These are phyloP conservation scores for Protomyctophum bolini DNA, from an alignment of 2,113 vertebrate genomes.

Conservation along the genomic window DNA sequence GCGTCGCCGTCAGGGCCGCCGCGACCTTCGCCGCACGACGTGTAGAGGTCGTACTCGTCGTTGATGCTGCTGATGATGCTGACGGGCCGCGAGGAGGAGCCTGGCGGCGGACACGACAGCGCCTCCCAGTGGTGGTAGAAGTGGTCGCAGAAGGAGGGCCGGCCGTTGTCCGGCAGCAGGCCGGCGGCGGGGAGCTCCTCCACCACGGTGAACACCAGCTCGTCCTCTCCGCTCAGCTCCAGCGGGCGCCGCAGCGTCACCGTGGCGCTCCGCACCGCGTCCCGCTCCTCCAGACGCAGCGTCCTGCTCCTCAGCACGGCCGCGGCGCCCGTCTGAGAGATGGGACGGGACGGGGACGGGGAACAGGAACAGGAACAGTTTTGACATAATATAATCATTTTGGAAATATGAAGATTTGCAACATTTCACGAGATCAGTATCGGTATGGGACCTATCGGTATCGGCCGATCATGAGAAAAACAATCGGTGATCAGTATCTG, in stretches of 20 bases:
- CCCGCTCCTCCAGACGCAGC: conserved; percentile 77
- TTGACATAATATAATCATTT: too few species aligned
- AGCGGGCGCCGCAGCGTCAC: conserved; percentile 91
- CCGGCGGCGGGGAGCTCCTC: conserved; percentile 87
- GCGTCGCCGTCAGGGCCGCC: conserved; percentile 72
- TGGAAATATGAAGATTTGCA: too few species aligned
- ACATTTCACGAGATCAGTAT: too few species aligned
- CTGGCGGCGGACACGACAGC: conserved; percentile 69
- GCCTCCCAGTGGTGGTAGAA: conserved; percentile 79
- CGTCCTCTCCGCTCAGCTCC: conserved; percentile 91
- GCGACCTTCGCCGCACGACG: conserved; percentile 68
- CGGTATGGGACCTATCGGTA: too few species aligned
- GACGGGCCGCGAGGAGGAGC: conserved; percentile 80
- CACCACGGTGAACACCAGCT: conserved; percentile 91
- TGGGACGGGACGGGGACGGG: too few species aligned
- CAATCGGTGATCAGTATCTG: too few species aligned
- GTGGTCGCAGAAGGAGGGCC: conserved; percentile 84
- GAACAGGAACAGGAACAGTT: too few species aligned
- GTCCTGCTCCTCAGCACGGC: conserved; percentile 61
- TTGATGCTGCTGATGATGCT: conserved; percentile 97
- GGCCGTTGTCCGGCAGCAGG: conserved; percentile 79
- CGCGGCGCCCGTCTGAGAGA: conserved; percentile 42
- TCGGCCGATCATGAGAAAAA: too few species aligned
- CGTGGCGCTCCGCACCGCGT: conserved; percentile 87
- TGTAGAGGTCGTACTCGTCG: conserved; percentile 90